Evolutionary conservation across 1,140 invertebrate species (phyloP).

Genomic region (Tetramorium simillimum): DNA sequence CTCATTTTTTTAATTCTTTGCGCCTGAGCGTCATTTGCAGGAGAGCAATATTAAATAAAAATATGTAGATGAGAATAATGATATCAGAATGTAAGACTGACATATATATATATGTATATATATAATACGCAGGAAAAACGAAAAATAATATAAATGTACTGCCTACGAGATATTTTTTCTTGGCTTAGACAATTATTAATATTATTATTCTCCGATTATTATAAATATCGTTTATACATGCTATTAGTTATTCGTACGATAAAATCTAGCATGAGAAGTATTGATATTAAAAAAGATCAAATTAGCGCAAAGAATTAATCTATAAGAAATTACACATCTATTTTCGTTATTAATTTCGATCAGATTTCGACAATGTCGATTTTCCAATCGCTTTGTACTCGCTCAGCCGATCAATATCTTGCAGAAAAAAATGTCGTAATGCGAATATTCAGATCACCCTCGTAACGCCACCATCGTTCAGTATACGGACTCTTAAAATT

Average conservation of each 20-base stretch:
- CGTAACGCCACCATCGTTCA: slow-evolving; percentile 34
- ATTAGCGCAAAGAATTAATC: slow-evolving; percentile 6
- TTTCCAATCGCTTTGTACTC: slow-evolving; percentile 42
- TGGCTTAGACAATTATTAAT: not conserved
- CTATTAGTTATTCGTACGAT: not conserved
- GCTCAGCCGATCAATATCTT: slow-evolving; percentile 24
- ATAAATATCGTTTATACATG: not conserved
- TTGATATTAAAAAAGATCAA: too few relatives aligned
- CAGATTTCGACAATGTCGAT: slow-evolving; percentile 33
- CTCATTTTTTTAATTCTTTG: slow-evolving; percentile 26
- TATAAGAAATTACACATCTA: slow-evolving; percentile 5
- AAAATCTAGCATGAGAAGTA: not conserved
- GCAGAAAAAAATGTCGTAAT: not conserved
- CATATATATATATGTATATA: not conserved
- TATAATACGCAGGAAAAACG: not conserved
- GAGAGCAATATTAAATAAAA: not conserved
- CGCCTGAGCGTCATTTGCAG: not conserved
- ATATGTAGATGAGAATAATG: not conserved
- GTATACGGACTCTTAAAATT: slow-evolving; percentile 68
- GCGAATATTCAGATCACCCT: slow-evolving; percentile 28
- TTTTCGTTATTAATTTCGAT: slow-evolving; percentile 20
- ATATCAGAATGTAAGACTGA: not conserved
- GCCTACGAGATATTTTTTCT: not conserved
- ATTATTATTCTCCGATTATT: not conserved
- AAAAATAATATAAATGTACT: slow-evolving; percentile 15